A percentile compares a stretch with the other conserved stretches of the same genome.
Conservation (phyloP, 2,888 invertebrate genomes). For the Laspeyria flexula region DNA sequence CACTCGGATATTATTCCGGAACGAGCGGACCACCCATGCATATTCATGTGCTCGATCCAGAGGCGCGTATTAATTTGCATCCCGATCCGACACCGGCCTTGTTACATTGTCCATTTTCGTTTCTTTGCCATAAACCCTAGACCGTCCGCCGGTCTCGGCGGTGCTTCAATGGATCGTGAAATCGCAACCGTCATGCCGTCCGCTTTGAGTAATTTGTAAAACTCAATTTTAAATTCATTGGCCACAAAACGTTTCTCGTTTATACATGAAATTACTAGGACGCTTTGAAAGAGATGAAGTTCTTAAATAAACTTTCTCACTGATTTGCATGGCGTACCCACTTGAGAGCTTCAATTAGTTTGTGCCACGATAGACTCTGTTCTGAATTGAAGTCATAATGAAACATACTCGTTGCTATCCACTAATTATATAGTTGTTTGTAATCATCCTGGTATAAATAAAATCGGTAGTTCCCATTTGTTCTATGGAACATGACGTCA, state of each 20-base stretch:
- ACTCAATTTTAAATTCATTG: conserved; percentile 40
- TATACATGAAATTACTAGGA: conserved; percentile 26
- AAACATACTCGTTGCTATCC: too few species aligned
- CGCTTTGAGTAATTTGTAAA: conserved; percentile 44
- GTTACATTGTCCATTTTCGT: conserved; percentile 74
- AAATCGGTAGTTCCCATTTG: too few species aligned
- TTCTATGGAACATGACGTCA: too few species aligned
- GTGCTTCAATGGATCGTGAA: conserved; percentile 63
- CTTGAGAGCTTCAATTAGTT: conserved; percentile 4
- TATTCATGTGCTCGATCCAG: conserved; percentile 80
- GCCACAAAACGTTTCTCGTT: conserved; percentile 28
- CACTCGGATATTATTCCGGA: conserved; percentile 76
- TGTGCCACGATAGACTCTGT: not conserved
- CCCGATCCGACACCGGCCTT: conserved; percentile 68
- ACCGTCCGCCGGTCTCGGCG: conserved; percentile 47
- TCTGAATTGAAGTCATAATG: too few species aligned
- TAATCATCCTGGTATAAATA: too few species aligned
- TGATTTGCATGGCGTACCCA: not conserved
- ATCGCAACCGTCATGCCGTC: conserved; percentile 46
- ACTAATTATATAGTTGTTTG: too few species aligned
- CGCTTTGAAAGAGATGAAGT: conserved; percentile 24
- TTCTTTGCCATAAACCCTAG: conserved; percentile 67
- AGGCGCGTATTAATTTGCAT: conserved; percentile 85
- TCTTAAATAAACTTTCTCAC: conserved; percentile 16
- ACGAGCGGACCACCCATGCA: conserved; percentile 72